Evolutionary conservation across 1,140 invertebrate genomes (phyloP), one percentile per base, ranked within the genome.

Genomic region (Amyelois transitella): DNA sequence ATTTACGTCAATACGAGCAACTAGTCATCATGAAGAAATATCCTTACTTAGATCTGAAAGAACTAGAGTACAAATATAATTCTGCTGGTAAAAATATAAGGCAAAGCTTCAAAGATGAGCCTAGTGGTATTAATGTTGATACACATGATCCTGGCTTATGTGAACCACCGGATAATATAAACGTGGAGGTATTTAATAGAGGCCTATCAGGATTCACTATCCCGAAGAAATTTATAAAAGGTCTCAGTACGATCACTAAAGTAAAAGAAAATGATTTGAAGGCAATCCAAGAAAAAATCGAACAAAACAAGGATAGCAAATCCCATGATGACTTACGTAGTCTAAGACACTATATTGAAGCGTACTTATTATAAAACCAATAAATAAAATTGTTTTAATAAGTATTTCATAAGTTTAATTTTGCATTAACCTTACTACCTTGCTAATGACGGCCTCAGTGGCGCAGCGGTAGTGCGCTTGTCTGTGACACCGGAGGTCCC

Each of bases 21-120:
- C 51, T 82, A 17, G 84, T 87, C 18, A 80, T 87, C 10, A 85
- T 81, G 77, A 87, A 87, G 53, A 87, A 87, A 51, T 77, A 85
- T 69, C 84, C 84, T 0, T 87, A 77, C 59, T 64, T 87, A 48
- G 84, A 87, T 49, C 18, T 77, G 20, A 78, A 80, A 28, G 81
- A 84, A 28, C 60, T 85, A 7, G 80, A 83, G 61, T 60, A 72
- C 28, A 78, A 81, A 60, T 79, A 70, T 48, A 69, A 67, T 32
- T 48, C 62, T 10, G 59, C 66, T 6, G 57, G 55, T 12, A 81
- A 85, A 62, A 75, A 75, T 53, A 50, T 18, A 7, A 69, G 76
- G 44, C 73, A 82, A 43, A 83, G 69, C 55, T 44, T 64, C 12
- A 69, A 59, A 18, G 64, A 69, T 47, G 64, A 64, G 10, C 18